Base-by-base conservation (phyloP, 2,888 invertebrate genomes). In the Philaethria dido region DNA sequence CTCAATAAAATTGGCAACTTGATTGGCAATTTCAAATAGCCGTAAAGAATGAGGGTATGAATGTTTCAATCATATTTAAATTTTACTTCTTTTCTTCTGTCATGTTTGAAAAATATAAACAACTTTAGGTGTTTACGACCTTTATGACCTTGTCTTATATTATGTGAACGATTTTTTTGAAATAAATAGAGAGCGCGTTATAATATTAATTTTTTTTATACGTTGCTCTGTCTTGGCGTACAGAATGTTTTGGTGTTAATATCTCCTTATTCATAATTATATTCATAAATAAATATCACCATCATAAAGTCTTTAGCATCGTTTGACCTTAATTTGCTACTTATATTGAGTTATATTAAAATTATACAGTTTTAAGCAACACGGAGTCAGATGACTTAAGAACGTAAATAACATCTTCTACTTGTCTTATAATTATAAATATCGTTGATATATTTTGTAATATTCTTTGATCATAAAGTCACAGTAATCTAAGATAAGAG, bases 321-420 rank as follows among this genome's bases (percentile, higher is more conserved):
- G 20, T 36, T 39, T 39, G 36, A 39, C 55, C 39, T 39, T 55
- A 36, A 33, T 33, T 36, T 54, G 54, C 18, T 36, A 13, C 36
- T 55, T 55, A 55, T 39, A 55, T 39, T 20, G 36, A 55, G 20
- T 39, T 36, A 55, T 55, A 39, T 39, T 39, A 8, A 39, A 39
- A 55, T 55, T 55, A 39, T 55, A 36, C 6, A 55, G 20, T 39
- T 55, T 39, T 55, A 36, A 39, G 55, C 39, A 55, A 55, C n/a
- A 55, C 20, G 2, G 33, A 36, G 16, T 13, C 33, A 33, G 54
- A 54, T 9, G 55, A 14, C 18, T 39, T 54, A 14, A 20, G 20
- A 20, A 39, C 13, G 20, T 18, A 33, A n/a, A 39, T 39, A 6
- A 55, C 39, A 13, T 6, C 6, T 29, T 6, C 29, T 29, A n/a